Percentiles rank a stretch among this genome's conserved stretches.
Evolutionary conservation across 2,113 vertebrate species (phyloP).

Genomic region (Pachyramphus minor): DNA sequence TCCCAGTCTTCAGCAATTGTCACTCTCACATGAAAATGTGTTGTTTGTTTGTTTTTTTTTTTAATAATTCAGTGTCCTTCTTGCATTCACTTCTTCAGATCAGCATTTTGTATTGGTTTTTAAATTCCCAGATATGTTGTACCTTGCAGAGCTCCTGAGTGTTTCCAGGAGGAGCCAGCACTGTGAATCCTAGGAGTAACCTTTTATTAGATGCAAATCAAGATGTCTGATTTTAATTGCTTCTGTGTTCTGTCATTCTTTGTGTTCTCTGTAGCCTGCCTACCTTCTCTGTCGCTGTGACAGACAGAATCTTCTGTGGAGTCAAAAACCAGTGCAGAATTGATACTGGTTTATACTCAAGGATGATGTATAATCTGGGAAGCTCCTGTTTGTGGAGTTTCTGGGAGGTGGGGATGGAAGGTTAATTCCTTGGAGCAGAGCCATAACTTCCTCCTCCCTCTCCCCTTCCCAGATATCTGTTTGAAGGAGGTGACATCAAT

Average conservation of each 20-base stretch:
- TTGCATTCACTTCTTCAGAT: background rate
- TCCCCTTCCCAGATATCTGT: slow-evolving; percentile 83
- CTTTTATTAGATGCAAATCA: background rate
- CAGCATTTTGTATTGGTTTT: background rate
- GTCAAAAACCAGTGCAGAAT: background rate
- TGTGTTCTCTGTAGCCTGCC: background rate
- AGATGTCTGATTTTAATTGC: background rate
- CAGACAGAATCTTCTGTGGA: background rate
- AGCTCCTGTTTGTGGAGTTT: background rate
- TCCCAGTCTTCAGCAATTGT: background rate
- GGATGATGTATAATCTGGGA: background rate
- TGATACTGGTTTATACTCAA: background rate
- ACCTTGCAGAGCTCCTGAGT: background rate
- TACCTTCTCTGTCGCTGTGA: background rate
- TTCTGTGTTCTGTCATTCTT: background rate
- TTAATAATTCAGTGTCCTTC: background rate
- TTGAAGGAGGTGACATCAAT: slow-evolving; percentile 90
- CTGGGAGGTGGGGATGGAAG: background rate
- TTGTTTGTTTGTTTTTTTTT: background rate
- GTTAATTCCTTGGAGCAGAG: no score
- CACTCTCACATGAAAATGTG: no score
- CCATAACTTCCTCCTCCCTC: background rate
- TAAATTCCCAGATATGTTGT: background rate
- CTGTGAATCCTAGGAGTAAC: background rate
- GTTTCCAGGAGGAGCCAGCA: slow-evolving; percentile 1